These are phyloP conservation scores for Myotis yumanensis DNA, from an alignment of 2,113 vertebrate genomes.

Conservation along the genomic window DNA sequence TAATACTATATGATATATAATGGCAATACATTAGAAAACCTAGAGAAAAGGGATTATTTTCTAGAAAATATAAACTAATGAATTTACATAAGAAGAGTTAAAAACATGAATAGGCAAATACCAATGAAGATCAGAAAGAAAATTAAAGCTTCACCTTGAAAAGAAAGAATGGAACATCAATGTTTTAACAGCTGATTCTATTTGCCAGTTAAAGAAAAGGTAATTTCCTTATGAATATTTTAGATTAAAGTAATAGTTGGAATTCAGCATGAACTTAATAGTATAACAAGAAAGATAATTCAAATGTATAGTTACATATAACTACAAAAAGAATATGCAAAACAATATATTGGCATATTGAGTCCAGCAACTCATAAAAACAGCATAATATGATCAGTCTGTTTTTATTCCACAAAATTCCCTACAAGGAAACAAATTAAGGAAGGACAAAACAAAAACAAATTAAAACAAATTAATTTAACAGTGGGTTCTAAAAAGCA, in stretches of 20 bases:
- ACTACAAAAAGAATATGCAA: background rate
- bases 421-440: background rate
- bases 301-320: background rate
- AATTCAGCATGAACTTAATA: background rate
- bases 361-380: background rate
- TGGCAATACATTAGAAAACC: background rate
- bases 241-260: background rate
- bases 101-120: background rate
- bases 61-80: background rate
- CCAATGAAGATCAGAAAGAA: background rate
- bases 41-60: background rate
- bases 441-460: background rate
- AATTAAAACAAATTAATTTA: background rate
- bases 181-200: background rate
- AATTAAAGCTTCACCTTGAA: background rate
- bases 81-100: background rate
- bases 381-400: background rate
- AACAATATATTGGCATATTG: background rate
- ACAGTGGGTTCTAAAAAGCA: background rate
- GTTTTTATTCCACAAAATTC: background rate
- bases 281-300: conserved; percentile 6
- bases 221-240: background rate
- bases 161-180: background rate
- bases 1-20: background rate
- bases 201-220: background rate